Evolutionary conservation across 2,888 invertebrate species (phyloP).

Genomic region (Nomada flava): DNA sequence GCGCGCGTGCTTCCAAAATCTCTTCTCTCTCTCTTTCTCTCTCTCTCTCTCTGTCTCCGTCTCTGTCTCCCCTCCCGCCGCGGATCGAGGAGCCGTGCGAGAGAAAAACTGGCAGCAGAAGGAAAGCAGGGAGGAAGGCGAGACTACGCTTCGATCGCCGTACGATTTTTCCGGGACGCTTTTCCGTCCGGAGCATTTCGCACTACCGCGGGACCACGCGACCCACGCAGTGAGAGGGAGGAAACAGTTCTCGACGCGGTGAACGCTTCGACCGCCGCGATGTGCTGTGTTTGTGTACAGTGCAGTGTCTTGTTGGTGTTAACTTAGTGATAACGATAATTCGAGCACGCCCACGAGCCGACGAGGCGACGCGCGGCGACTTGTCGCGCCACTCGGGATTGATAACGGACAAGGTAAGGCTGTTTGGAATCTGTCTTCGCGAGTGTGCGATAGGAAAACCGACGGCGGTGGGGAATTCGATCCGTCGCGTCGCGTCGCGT

Average conservation of each 20-base stretch:
- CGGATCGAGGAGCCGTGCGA: conserved; percentile 18
- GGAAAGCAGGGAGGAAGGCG: conserved; percentile 19
- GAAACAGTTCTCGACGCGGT: conserved; percentile 3
- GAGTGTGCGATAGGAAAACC: no score
- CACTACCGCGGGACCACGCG: neutral
- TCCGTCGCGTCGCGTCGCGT: no score
- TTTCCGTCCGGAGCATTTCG: neutral
- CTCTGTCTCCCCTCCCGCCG: conserved; percentile 31
- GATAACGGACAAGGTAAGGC: conserved; percentile 44
- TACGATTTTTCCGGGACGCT: conserved; percentile 5
- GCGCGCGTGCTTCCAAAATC: conserved; percentile 68
- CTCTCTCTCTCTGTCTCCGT: conserved; percentile 18
- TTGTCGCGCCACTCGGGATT: conserved; percentile 42
- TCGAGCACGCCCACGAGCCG: conserved; percentile 45
- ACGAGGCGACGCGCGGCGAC: conserved; percentile 24
- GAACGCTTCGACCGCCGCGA: conserved; percentile 69
- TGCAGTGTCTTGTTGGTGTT: conserved; percentile 83
- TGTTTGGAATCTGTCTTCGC: neutral
- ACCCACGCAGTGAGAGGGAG: conserved; percentile 10
- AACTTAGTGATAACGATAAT: conserved; percentile 78
- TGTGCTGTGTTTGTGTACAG: conserved; percentile 83
- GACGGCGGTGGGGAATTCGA: no score
- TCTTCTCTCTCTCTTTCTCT: conserved; percentile 36
- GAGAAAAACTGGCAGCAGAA: conserved; percentile 28
- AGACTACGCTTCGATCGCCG: conserved; percentile 6